Conservation (phyloP, 2,113 vertebrate genomes). For the Micromys minutus region DNA sequence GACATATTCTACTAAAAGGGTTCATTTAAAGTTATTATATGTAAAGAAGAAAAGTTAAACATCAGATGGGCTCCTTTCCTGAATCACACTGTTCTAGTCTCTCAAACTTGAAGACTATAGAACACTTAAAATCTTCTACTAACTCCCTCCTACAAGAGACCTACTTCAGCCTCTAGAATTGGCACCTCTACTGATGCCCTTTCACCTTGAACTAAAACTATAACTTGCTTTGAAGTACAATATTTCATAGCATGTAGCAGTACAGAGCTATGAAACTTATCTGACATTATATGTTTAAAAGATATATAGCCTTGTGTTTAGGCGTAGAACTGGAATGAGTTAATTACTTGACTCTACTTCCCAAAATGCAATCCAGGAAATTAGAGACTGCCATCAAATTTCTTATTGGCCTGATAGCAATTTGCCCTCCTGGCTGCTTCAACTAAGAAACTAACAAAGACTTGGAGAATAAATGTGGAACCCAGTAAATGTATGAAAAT, state of each 20-base stretch:
- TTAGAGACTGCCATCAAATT: not conserved
- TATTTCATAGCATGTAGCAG: not conserved
- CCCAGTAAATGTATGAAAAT: not conserved
- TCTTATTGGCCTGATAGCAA: not conserved
- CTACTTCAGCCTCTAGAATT: not conserved
- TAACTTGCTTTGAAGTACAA: not conserved
- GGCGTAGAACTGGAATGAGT: not conserved
- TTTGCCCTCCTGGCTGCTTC: not conserved
- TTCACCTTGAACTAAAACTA: not conserved
- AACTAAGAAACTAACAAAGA: not conserved
- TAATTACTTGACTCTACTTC: not conserved
- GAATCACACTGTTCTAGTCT: not conserved
- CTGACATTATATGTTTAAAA: not conserved
- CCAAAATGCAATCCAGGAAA: not conserved
- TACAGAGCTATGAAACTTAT: not conserved
- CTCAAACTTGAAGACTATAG: not conserved
- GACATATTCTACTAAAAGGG: not conserved
- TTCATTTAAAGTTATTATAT: not conserved
- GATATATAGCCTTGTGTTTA: not conserved
- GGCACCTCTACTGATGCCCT: not conserved
- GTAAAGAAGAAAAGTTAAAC: not conserved
- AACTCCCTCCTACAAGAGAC: not conserved
- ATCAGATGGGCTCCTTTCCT: not conserved
- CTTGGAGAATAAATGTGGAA: not conserved
- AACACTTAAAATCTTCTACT: not conserved